phyloP scores from a whole-genome alignment of 2,888 invertebrate species.

The Melikaiella ostensackeni region DNA sequence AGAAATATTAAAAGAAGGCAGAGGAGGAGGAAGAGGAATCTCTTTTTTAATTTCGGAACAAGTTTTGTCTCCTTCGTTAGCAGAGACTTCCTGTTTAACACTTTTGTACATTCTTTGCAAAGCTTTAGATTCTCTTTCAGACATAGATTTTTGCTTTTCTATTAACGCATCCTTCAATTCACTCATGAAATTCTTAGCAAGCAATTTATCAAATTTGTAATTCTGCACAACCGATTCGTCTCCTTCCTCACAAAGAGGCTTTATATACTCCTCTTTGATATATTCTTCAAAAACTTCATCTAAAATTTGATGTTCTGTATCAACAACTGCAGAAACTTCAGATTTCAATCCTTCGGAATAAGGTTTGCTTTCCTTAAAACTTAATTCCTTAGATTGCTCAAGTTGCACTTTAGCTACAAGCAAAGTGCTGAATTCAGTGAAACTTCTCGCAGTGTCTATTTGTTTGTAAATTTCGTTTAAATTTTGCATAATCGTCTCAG shows the following conservation, averaged over 20 bases:
- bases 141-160: conserved; percentile 71
- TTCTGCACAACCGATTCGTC: conserved; percentile 58
- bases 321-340: conserved; percentile 51
- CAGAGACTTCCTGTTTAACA: conserved; percentile 43
- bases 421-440: conserved; percentile 67
- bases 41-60: neutral
- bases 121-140: conserved; percentile 71
- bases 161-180: conserved; percentile 72
- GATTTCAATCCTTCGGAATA: conserved; percentile 23
- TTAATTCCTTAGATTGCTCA: conserved; percentile 26
- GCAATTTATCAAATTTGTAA: conserved; percentile 65
- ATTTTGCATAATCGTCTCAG: conserved; percentile 57
- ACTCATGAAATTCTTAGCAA: conserved; percentile 71
- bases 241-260: conserved; percentile 63
- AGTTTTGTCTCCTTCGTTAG: neutral
- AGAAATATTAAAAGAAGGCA: conserved; percentile 38
- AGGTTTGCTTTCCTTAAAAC: neutral
- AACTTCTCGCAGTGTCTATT: conserved; percentile 68
- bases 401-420: conserved; percentile 61
- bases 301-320: conserved; percentile 67
- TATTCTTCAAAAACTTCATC: conserved; percentile 76
- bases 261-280: conserved; percentile 70
- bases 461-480: conserved; percentile 65
- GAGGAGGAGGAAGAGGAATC: conserved; percentile 58
- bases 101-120: conserved; percentile 66